Conservation (phyloP, 2,797 vertebrate species). For the Cryptoprocta ferox region DNA sequence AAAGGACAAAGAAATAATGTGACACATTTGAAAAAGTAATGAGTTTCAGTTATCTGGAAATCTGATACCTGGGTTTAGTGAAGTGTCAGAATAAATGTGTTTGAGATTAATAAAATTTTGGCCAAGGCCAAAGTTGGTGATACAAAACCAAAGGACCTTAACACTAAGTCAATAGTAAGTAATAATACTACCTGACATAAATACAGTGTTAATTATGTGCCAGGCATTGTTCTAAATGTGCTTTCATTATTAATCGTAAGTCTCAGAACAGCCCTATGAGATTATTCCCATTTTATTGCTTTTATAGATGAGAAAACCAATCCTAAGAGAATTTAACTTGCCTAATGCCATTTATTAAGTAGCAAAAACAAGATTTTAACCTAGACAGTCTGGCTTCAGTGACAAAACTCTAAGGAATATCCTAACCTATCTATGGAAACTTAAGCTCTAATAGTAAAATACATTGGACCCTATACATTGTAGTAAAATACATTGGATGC, state of each 20-base stretch:
- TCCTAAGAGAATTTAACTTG: neutral
- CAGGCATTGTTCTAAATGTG: constrained; percentile 18
- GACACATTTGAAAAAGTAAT: constrained; percentile 6
- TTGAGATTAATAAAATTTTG: constrained; percentile 26
- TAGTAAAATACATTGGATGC: neutral
- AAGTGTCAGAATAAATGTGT: constrained; percentile 7
- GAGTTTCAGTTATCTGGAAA: neutral
- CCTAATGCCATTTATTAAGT: neutral
- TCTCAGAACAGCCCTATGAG: constrained; percentile 2
- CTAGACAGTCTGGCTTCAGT: neutral
- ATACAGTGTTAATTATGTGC: neutral
- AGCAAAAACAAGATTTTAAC: neutral
- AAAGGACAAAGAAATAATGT: neutral
- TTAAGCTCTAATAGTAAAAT: neutral
- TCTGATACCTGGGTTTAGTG: neutral
- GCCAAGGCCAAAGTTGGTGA: neutral
- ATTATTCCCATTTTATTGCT: neutral
- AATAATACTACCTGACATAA: neutral
- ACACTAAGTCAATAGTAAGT: neutral
- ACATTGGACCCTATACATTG: too few relatives aligned
- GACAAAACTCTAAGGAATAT: neutral
- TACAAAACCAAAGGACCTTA: neutral
- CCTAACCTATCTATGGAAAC: neutral
- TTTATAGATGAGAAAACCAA: neutral
- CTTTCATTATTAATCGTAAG: neutral